Evolutionary conservation across 2,113 vertebrate genomes (phyloP), one percentile per base, ranked within the genome.

Genomic region (Pimephales promelas): DNA sequence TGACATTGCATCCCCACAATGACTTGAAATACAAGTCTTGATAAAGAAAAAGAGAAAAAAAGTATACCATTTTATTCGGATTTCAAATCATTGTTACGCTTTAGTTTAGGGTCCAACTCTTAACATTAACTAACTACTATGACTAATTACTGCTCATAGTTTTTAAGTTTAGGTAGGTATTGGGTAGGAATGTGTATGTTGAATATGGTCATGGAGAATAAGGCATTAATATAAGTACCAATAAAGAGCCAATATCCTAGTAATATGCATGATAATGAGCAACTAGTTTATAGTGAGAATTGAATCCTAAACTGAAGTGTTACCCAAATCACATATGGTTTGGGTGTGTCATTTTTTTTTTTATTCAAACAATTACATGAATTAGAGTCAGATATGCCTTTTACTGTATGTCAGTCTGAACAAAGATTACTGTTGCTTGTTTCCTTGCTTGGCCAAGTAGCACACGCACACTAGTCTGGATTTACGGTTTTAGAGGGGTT

Each of bases 341-440:
- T 54, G 26, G 49, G 5, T 22, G 36, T 77, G 52, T 13, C 70
- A 72, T 18, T 36, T 31, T 66, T n/a, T n/a, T n/a, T n/a, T n/a
- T n/a, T n/a, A n/a, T n/a, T 18, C 64, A 11, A 36, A 36, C 70
- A 72, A 36, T 31, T 57, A 77, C 56, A 57, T 77, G 74, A 18
- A 77, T 77, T 57, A 13, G 71, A 74, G 71, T 49, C 45, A 28
- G 45, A 74, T 36, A 56, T 54, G 52, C 24, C 18, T 77, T 36
- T 76, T 20, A 54, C 18, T 54, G 49, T 20, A 57, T 40, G 31
- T 77, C 49, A 36, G 47, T 57, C 74, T 36, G 52, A 77, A 40
- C 28, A 57, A 77, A 24, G 52, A 52, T 22, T 22, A 68, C 34
- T 22, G 34, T 40, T 68, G 64, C 22, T 36, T 40, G 34, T 68